phyloP scores from a whole-genome alignment of 2,113 vertebrate genomes.

The Colinus virginianus region DNA sequence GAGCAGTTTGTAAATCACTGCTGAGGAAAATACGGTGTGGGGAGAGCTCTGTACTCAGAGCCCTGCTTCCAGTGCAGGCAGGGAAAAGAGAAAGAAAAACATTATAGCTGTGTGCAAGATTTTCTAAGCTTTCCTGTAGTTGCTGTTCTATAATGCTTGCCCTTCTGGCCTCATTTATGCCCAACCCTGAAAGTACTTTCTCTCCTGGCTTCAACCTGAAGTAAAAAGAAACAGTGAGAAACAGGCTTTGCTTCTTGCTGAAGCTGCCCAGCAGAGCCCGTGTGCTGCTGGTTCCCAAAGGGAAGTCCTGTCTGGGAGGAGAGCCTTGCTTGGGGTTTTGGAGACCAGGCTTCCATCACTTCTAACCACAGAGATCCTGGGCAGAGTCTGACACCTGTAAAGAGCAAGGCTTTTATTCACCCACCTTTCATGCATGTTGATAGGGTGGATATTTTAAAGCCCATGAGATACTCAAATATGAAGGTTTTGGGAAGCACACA shows the following conservation, averaged over 20 bases:
- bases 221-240: not conserved
- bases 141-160: not conserved
- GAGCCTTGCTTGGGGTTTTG: not conserved
- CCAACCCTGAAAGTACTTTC: not conserved
- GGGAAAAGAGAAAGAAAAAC: conserved; percentile 1
- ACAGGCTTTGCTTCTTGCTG: not conserved
- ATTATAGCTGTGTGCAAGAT: not conserved
- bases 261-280: not conserved
- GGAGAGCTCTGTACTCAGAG: not conserved
- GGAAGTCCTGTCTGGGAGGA: not conserved
- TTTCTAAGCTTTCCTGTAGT: not conserved
- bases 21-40: not conserved
- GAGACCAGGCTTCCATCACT: not conserved
- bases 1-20: conserved; percentile 59
- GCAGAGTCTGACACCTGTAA: not conserved
- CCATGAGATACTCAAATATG: not conserved
- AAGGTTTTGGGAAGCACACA: not conserved
- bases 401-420: not conserved
- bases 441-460: not conserved
- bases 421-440: not conserved
- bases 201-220: not conserved
- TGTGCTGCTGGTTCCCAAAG: not conserved
- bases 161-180: not conserved
- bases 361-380: not conserved
- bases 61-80: not conserved